Base-by-base conservation (phyloP, 1,140 invertebrate species). In the Leptinotarsa lineolata region DNA sequence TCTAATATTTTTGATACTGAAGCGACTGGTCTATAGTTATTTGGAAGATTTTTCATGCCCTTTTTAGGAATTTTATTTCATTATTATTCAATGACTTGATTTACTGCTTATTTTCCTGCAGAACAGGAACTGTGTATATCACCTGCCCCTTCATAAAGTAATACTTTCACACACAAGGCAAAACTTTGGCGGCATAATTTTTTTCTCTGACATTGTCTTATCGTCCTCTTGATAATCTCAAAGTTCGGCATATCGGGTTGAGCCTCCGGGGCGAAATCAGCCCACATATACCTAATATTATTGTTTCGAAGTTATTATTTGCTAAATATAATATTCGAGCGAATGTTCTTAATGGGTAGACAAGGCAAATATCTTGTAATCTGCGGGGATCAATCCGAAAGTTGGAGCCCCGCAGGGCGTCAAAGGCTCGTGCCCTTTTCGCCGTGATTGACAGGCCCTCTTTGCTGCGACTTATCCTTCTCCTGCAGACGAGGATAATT, bases 341-440 rank as follows among this genome's bases (percentile, higher is more conserved):
- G 69, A 71, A 71, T 39, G 69, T 71, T 71, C 69, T 46, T 71
- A 71, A 71, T 71, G 69, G 69, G 59, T 64, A 71, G 69, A 70
- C 68, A 68, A 75, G 70, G 74, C 66, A 70, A 75, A 74, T 70
- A 69, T 77, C 73, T 77, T 76, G 72, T 77, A 77, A 76, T 78
- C 75, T 76, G 63, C 63, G 69, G 69, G 74, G 75, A 76, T 78
- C 76, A 77, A 77, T 77, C 70, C 75, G 70, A 73, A 78, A 71
- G 77, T 76, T 76, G 70, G 76, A 73, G 61, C 75, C 75, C 77
- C 45, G 74, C 44, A 67, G 75, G 75, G 68, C 61, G 64, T 46
- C 67, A 66, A 64, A 48, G 72, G 46, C 68, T 60, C 39, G 59
- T 24, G 58, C 15, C 39, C 39, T 24, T 39, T 21, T 18, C 46